Percentiles rank a stretch among this genome's conserved stretches.
phyloP scores from a whole-genome alignment of 2,113 vertebrate species.

The Phyllostomus hastatus region DNA sequence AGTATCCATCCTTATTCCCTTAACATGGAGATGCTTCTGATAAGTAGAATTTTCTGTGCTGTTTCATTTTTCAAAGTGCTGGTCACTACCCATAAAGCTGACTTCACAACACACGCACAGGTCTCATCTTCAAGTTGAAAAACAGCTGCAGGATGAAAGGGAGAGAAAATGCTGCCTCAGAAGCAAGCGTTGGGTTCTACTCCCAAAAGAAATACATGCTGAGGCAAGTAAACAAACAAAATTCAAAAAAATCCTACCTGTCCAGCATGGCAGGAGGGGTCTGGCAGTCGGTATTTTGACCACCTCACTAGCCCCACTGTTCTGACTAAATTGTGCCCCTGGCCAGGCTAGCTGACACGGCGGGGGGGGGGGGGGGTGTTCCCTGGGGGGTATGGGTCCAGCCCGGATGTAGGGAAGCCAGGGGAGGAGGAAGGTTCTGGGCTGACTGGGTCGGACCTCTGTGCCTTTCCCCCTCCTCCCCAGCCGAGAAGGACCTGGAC shows the following conservation, averaged over 20 bases:
- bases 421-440: neutral
- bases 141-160: neutral
- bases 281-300: neutral
- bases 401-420: neutral
- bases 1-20: neutral
- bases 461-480: neutral
- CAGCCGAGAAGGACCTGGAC: constrained; percentile 91
- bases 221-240: too few species aligned
- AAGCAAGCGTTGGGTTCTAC: neutral
- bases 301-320: neutral
- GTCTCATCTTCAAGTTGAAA: neutral
- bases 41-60: neutral
- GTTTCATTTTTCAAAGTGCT: neutral
- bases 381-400: neutral
- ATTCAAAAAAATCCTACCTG: too few species aligned
- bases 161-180: neutral
- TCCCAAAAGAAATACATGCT: neutral
- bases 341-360: neutral
- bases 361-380: neutral
- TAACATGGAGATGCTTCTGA: neutral
- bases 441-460: neutral
- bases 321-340: neutral
- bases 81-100: neutral
- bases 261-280: fast-evolving
- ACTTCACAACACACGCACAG: neutral